Percentiles rank a stretch among this genome's conserved stretches.
phyloP scores from a whole-genome alignment of 2,797 vertebrate species.

The Manis pentadactyla region DNA sequence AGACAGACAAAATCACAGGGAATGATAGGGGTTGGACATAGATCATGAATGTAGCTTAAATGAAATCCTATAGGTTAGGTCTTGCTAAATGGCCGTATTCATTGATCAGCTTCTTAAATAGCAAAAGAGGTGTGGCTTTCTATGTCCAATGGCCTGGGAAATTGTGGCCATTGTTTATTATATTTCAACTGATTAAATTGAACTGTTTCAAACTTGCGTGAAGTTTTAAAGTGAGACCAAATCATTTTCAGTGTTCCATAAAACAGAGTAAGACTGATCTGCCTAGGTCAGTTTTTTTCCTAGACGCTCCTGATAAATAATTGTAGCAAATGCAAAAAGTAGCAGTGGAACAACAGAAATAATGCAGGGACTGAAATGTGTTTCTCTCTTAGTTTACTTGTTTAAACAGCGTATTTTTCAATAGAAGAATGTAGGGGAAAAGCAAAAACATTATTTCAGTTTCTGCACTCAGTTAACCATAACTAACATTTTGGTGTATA shows the following conservation, averaged over 20 bases:
- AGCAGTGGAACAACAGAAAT: background rate
- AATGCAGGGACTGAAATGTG: background rate
- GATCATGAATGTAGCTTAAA: background rate
- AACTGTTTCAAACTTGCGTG: background rate
- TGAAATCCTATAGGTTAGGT: background rate
- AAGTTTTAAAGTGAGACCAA: conserved; percentile 10
- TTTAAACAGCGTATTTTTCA: background rate
- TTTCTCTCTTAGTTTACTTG: background rate
- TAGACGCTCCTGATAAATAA: background rate
- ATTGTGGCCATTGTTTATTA: background rate
- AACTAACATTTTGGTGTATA: background rate
- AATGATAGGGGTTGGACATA: background rate
- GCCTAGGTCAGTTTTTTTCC: background rate
- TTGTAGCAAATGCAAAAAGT: background rate
- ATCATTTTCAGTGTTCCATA: background rate
- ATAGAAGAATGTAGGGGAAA: background rate
- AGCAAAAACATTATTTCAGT: background rate
- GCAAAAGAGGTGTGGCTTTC: background rate
- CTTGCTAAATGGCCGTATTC: background rate
- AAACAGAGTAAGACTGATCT: background rate
- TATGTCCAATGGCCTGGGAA: background rate
- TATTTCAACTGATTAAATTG: background rate
- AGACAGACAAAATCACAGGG: background rate
- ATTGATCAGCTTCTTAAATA: background rate
- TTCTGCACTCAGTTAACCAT: background rate